phyloP scores from a whole-genome alignment of 92 coral and sea anemone genomes.

The Muricea muricata region DNA sequence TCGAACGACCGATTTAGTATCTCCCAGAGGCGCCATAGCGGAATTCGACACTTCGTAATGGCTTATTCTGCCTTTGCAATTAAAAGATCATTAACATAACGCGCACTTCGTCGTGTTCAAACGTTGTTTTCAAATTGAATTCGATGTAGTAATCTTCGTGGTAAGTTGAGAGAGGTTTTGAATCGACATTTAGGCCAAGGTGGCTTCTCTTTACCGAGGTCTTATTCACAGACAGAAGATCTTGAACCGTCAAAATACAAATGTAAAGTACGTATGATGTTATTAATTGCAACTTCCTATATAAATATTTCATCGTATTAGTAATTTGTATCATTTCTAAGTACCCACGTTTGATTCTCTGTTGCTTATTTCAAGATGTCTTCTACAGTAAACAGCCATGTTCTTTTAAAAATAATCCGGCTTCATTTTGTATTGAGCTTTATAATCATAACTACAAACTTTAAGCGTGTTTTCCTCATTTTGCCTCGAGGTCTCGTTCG shows the following conservation, averaged over 20 bases:
- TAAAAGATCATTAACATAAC: constrained; percentile 1
- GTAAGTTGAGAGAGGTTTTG: neutral
- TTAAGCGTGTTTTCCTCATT: no score
- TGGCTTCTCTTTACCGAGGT: neutral
- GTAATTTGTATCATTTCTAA: no score
- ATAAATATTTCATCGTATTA: no score
- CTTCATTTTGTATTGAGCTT: no score
- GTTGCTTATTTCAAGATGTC: neutral
- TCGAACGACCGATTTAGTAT: neutral
- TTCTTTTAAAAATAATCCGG: no score
- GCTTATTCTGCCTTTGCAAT: neutral
- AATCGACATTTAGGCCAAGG: neutral
- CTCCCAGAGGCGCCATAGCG: neutral
- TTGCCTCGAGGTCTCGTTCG: no score
- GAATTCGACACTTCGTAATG: neutral
- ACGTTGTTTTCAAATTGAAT: neutral
- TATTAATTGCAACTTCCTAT: no score
- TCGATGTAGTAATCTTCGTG: neutral
- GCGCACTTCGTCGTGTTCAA: neutral
- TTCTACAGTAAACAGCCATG: no score
- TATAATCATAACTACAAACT: no score
- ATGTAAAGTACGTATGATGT: no score
- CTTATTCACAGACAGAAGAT: neutral
- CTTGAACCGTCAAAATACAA: neutral
- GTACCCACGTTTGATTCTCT: neutral